These are phyloP conservation scores for Cheilosia grossa DNA, from an alignment of 2,888 invertebrate genomes.

Conservation along the genomic window DNA sequence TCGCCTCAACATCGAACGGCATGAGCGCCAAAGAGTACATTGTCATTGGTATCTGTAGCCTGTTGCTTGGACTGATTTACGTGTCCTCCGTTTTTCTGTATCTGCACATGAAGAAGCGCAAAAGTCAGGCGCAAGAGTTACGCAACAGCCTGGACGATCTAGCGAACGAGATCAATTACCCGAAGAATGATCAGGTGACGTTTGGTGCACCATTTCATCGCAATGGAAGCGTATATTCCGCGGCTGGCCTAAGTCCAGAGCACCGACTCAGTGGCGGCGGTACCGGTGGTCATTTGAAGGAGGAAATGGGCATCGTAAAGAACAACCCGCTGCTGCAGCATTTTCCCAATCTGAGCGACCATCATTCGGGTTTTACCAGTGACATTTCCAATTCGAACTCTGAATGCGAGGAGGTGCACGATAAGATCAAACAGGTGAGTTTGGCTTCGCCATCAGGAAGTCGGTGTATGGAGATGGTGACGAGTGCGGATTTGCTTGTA, in stretches of 20 bases:
- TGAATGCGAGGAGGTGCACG: conserved; percentile 85
- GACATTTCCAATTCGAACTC: conserved; percentile 87
- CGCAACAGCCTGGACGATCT: conserved; percentile 80
- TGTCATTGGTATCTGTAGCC: conserved; percentile 92
- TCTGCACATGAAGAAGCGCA: conserved; percentile 89
- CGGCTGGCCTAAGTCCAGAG: conserved; percentile 79
- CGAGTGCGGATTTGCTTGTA: conserved; percentile 10
- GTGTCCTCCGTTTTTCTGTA: conserved; percentile 93
- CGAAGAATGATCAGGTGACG: conserved; percentile 83
- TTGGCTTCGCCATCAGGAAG: conserved; percentile 21
- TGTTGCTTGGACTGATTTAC: conserved; percentile 93
- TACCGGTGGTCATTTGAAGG: conserved; percentile 81
- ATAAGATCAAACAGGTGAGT: conserved; percentile 81
- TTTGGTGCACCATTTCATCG: conserved; percentile 82
- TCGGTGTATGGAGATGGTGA: conserved; percentile 8
- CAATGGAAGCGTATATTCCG: conserved; percentile 81
- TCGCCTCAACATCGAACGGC: conserved; percentile 85
- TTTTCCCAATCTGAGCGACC: conserved; percentile 85
- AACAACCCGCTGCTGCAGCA: conserved; percentile 90
- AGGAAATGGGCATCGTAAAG: conserved; percentile 89
- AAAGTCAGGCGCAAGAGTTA: conserved; percentile 80
- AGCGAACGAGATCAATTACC: conserved; percentile 83
- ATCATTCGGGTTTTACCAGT: conserved; percentile 84
- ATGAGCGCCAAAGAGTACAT: conserved; percentile 91
- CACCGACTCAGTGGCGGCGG: conserved; percentile 77